phyloP scores from a whole-genome alignment of 2,797 vertebrate genomes.

The Falco berigora region DNA sequence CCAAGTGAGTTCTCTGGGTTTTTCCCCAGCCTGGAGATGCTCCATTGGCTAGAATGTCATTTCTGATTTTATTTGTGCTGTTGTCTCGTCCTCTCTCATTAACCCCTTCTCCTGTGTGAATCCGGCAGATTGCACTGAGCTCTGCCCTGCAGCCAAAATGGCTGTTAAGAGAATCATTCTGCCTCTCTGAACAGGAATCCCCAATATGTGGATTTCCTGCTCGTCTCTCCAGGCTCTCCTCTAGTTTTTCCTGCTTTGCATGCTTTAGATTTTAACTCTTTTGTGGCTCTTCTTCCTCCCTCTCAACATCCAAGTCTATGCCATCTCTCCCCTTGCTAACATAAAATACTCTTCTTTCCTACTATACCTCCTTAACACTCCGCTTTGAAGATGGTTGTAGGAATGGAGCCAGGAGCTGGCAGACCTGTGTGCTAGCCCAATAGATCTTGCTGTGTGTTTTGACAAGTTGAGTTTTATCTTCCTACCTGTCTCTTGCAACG shows the following conservation, averaged over 20 bases:
- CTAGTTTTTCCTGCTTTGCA: neutral
- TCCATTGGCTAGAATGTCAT: constrained; percentile 29
- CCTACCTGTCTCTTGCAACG: neutral
- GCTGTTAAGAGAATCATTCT: constrained; percentile 20
- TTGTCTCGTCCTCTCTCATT: constrained; percentile 29
- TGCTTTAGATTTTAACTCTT: neutral
- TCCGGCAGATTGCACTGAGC: neutral
- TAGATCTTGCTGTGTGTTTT: neutral
- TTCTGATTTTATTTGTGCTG: constrained; percentile 26
- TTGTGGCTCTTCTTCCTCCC: neutral
- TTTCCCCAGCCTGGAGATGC: constrained; percentile 42
- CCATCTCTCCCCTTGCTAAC: neutral
- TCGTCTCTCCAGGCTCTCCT: neutral
- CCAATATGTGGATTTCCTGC: neutral
- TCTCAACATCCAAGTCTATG: neutral
- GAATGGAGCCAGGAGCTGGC: neutral
- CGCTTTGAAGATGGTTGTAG: neutral
- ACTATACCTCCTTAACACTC: neutral
- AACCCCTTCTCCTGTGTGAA: constrained; percentile 11
- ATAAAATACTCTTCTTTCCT: neutral
- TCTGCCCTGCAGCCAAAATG: neutral
- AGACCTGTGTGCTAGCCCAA: neutral
- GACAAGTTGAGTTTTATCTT: neutral
- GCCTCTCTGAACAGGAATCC: constrained; percentile 20
- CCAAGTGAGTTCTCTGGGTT: constrained; percentile 28